Evolutionary conservation across 53 echinoderm and acorn worm species (phyloP), one percentile per base, ranked within the genome.

Genomic region (Paracentrotus lividus): DNA sequence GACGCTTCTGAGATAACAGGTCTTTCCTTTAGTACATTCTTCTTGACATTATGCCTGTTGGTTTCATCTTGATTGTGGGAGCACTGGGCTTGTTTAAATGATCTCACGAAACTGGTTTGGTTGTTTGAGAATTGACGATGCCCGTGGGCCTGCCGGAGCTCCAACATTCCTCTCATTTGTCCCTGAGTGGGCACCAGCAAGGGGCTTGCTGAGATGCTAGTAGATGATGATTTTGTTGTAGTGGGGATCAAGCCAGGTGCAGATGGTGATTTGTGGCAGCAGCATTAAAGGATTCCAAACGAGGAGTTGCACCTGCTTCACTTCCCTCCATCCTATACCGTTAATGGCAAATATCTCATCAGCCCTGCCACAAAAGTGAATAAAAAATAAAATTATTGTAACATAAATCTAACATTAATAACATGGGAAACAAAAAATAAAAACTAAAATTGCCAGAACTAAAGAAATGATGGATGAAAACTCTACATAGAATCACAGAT

Each of bases 1-100:
- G 45, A 13, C 92, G 77, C 33, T 92, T 92, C 44, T 92, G 92
- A 77, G 38, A 94, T 51, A 77, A 95, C 95, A 52, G 94, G 92
- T 18, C 92, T 92, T 40, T 92, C 92, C 57, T 92, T 92, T 3
- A 92, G 81, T 24, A 92, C 81, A 81, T 92, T 92, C 61, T 92
- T 92, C 81, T 92, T 56, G 92, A 81, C 92, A 92, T 92, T 34
- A 92, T 92, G 8, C 92, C 81, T 0, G 92, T 92, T 57, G 92
- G 92, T 42, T 78, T 92, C 92, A 92, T 92, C 52, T 54, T 77
- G 21, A 92, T 92, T 77, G 92, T 12, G 92, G 92, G 38, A 92
- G 58, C 13, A 52, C 38, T 81, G 81, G 56, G 92, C 77, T 36
- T 55, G 92, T 59, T 92, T 92, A 81, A 92, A 92, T n/a, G 92